phyloP scores from a whole-genome alignment of 2,113 vertebrate species.

The Microtus pennsylvanicus region DNA sequence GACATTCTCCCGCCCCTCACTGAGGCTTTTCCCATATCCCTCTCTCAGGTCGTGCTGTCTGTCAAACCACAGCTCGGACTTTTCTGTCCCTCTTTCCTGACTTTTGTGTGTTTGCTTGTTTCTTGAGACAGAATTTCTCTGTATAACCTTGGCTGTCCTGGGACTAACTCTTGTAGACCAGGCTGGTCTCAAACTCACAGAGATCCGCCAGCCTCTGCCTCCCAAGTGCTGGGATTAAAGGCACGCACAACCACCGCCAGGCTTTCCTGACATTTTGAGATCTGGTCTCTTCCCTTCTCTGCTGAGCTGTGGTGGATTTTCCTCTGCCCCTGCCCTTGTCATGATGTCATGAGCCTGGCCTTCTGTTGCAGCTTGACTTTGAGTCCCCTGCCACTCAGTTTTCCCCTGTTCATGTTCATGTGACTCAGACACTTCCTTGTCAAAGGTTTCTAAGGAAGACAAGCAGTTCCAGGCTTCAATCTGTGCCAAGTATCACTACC shows the following conservation, averaged over 20 bases:
- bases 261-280: neutral
- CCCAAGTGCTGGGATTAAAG: neutral
- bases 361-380: neutral
- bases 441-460: neutral
- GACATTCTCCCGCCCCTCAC: too few relatives aligned
- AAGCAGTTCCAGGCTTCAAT: neutral
- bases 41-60: too few relatives aligned
- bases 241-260: rapidly evolving
- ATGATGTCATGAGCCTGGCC: neutral
- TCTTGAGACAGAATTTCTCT: neutral
- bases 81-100: too few relatives aligned
- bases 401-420: neutral
- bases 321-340: neutral
- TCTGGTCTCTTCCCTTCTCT: neutral
- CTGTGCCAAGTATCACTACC: neutral
- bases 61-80: too few relatives aligned
- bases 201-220: neutral
- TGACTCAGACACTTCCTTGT: neutral
- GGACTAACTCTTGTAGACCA: neutral
- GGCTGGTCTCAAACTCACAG: neutral
- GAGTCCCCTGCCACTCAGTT: neutral
- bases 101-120: neutral
- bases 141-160: neutral
- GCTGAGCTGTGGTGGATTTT: neutral
- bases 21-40: too few relatives aligned